Conservation (phyloP, 2,113 vertebrate species). For the Choloepus hoffmanni region DNA sequence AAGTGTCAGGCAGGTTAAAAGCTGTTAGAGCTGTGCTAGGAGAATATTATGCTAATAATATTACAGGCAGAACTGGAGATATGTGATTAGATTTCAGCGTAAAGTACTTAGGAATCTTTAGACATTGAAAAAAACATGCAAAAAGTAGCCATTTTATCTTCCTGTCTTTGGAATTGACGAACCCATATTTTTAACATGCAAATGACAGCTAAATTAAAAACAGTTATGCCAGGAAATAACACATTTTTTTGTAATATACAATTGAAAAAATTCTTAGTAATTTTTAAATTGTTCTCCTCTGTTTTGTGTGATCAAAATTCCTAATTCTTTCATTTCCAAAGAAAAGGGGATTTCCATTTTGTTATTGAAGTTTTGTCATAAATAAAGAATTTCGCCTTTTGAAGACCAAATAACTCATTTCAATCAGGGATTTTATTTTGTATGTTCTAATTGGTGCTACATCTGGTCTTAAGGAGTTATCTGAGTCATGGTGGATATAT, state of each 20-base stretch:
- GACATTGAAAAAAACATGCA: not conserved
- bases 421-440: not conserved
- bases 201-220: conserved; percentile 36
- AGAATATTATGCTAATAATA: conserved; percentile 65
- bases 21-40: conserved; percentile 73
- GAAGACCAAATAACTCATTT: conserved; percentile 28
- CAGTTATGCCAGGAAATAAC: conserved; percentile 26
- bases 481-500: not conserved
- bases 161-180: not conserved
- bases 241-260: conserved; percentile 25
- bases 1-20: conserved; percentile 84
- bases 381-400: conserved; percentile 41
- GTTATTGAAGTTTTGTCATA: conserved; percentile 47
- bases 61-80: not conserved
- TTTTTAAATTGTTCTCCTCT: not conserved
- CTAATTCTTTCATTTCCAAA: not conserved
- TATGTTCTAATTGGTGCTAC: not conserved
- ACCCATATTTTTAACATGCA: not conserved
- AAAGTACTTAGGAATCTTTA: not conserved
- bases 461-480: not conserved
- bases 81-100: conserved; percentile 5
- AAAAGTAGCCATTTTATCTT: not conserved
- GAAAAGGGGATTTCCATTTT: conserved; percentile 50
- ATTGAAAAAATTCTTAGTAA: not conserved
- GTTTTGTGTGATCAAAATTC: conserved; percentile 35